phyloP scores from a whole-genome alignment of 64 coral and sea anemone genomes.

The Montipora cactus region DNA sequence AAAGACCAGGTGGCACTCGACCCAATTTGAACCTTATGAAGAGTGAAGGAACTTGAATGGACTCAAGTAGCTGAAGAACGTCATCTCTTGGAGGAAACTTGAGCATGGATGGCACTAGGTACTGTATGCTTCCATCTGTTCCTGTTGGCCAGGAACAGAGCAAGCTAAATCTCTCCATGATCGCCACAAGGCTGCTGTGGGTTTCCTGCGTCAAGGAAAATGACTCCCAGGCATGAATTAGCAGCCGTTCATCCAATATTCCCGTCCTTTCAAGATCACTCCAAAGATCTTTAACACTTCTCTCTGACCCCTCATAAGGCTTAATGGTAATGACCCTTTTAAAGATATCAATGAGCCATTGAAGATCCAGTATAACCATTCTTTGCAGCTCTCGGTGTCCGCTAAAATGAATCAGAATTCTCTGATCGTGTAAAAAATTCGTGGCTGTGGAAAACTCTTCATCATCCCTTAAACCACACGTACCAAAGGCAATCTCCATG shows the following conservation, averaged over 20 bases:
- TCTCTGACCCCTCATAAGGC: background rate
- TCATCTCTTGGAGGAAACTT: background rate
- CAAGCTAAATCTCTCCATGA: background rate
- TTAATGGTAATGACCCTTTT: no score
- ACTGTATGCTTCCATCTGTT: background rate
- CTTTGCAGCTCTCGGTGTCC: background rate
- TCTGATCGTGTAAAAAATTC: background rate
- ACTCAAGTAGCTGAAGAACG: background rate
- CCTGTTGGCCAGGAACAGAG: background rate
- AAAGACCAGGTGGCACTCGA: background rate
- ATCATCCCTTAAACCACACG: background rate
- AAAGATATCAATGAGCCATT: no score
- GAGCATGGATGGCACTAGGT: background rate
- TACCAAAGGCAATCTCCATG: background rate
- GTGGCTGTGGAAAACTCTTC: no score
- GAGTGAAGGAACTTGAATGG: background rate
- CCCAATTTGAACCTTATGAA: background rate
- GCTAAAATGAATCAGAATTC: constrained; percentile 3
- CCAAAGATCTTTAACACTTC: background rate
- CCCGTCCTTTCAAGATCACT: background rate
- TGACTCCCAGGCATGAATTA: background rate
- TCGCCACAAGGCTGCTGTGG: background rate
- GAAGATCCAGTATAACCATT: no score
- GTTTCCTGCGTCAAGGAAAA: background rate
- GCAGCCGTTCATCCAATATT: background rate